Evolutionary conservation across 2,888 invertebrate genomes (phyloP), one percentile per base, ranked within the genome.

Genomic region (Notodonta dromedarius): DNA sequence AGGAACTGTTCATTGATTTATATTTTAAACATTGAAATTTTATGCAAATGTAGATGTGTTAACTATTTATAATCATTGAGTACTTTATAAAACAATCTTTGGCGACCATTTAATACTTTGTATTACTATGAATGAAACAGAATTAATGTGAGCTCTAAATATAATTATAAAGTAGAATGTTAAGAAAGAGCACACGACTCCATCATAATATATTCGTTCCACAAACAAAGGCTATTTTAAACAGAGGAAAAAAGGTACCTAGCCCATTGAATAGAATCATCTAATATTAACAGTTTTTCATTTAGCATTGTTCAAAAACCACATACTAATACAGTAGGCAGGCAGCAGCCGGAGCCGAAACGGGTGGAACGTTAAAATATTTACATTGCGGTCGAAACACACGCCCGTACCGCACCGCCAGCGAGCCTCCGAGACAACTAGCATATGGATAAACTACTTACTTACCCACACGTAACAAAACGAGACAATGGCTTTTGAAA

Each of bases 321-420:
- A 73, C 77, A 76, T 78, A 73, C 77, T 79, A 75, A 84, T 83
- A 81, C 79, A 77, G 80, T 74, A 73, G 70, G 71, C 66, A 67
- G 69, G 68, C 52, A 66, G 63, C 63, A 61, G 69, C 67, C 63
- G 74, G 71, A 73, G 76, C 77, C 77, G 77, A 78, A 83, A 82
- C 83, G 52, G 79, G 74, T 78, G 67, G 68, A 74, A 69, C 79
- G 83, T 85, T 89, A 85, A 87, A 90, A 89, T 88, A 90, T 91
- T 91, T 88, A 89, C 84, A 83, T 65, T 82, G 85, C 83, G 85
- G 88, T 84, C 77, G 82, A 82, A 84, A 81, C 82, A 78, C 73
- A 77, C 76, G 78, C 76, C 79, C 68, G 77, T 69, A 73, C 73
- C 71, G 60, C 75, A 77, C 75, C 73, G 74, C 70, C 73, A 66